These are phyloP conservation scores for Osmerus eperlanus DNA, from an alignment of 2,113 vertebrate genomes.

Conservation along the genomic window DNA sequence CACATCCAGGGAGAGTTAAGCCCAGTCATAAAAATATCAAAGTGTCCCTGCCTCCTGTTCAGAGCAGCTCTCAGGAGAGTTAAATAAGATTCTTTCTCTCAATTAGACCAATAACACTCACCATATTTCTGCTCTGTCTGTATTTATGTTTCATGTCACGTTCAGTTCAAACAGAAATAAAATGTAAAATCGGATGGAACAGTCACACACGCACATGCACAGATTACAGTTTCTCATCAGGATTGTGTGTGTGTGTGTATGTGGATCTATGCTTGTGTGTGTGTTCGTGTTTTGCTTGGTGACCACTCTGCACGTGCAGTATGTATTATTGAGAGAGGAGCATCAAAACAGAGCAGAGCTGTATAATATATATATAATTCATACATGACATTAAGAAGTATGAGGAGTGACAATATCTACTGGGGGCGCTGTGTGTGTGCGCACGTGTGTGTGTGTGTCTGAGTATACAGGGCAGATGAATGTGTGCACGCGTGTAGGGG, in stretches of 20 bases:
- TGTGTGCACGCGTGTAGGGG: neutral
- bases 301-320: neutral
- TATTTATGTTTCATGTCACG: too few species aligned
- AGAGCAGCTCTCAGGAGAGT: neutral
- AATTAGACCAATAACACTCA: neutral
- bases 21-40: constrained; percentile 46
- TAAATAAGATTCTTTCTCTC: neutral
- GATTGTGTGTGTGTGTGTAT: neutral
- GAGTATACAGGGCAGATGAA: neutral
- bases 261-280: neutral
- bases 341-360: constrained; percentile 18
- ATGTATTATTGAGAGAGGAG: constrained; percentile 40
- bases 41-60: constrained; percentile 17
- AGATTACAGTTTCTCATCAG: too few species aligned
- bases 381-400: constrained; percentile 46
- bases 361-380: constrained; percentile 42
- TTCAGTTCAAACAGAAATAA: too few species aligned
- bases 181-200: too few species aligned
- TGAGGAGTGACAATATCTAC: constrained; percentile 6
- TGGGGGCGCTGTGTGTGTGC: constrained; percentile 2
- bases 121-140: neutral
- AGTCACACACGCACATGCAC: neutral
- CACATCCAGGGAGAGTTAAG: constrained; percentile 3
- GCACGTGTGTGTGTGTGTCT: constrained; percentile 3
- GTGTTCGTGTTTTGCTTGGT: neutral